Percentiles rank a stretch among this genome's conserved stretches.
phyloP scores from a whole-genome alignment of 2,797 vertebrate genomes.

The Echeneis naucrates region DNA sequence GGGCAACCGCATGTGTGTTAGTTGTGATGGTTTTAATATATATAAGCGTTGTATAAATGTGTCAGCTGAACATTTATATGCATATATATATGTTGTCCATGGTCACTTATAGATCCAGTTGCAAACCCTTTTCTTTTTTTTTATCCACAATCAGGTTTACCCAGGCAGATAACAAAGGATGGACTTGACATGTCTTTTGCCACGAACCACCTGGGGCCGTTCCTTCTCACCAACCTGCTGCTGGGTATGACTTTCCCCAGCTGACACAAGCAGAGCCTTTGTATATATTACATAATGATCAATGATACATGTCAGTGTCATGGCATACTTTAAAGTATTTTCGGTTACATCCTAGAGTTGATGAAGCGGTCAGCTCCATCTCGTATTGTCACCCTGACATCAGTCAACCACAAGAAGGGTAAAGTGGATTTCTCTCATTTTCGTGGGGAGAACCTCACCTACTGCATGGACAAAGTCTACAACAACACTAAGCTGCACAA shows the following conservation, averaged over 20 bases:
- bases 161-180: conserved; percentile 81
- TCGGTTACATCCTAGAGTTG: conserved; percentile 75
- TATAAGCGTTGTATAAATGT: background rate
- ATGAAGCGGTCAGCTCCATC: conserved; percentile 84
- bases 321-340: background rate
- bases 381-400: conserved; percentile 86
- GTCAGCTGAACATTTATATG: background rate
- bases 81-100: background rate
- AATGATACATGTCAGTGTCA: background rate
- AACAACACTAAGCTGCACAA: conserved; percentile 91
- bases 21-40: no score
- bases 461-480: conserved; percentile 70
- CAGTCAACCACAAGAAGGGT: conserved; percentile 81
- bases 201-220: conserved; percentile 90
- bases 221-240: conserved; percentile 91
- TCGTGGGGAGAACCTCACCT: conserved; percentile 76
- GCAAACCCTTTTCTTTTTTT: background rate
- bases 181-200: conserved; percentile 86
- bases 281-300: background rate
- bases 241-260: conserved; percentile 78
- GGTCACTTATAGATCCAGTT: background rate
- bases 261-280: background rate
- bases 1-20: no score
- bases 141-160: conserved; percentile 79
- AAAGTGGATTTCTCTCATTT: conserved; percentile 82